Percentiles rank a stretch among this genome's conserved stretches.
Evolutionary conservation across 2,113 vertebrate species (phyloP).

Genomic region (Promerops cafer): DNA sequence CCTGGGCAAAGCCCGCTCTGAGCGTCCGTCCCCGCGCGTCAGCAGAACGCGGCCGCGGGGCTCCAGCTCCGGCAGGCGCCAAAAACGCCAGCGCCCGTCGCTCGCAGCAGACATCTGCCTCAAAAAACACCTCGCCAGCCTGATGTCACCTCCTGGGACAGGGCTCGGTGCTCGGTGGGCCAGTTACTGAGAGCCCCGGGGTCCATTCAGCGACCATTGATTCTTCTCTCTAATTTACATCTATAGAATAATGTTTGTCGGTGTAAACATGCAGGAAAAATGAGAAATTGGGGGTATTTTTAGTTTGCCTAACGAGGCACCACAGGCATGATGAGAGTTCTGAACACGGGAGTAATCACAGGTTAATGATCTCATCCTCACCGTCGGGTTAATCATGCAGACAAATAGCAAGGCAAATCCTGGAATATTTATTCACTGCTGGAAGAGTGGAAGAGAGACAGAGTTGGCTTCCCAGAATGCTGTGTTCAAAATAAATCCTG

Average conservation of each 20-base stretch:
- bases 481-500: background rate
- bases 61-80: too few species aligned
- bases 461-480: background rate
- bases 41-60: rapidly evolving
- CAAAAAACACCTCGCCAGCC: rapidly evolving
- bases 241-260: background rate
- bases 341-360: background rate
- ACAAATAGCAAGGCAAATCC: background rate
- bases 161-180: rapidly evolving
- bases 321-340: background rate
- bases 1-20: background rate
- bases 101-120: background rate
- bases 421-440: background rate
- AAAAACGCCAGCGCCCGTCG: rapidly evolving
- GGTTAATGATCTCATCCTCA: constrained; percentile 26
- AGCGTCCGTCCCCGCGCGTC: rapidly evolving
- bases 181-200: background rate
- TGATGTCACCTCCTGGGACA: rapidly evolving
- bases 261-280: background rate
- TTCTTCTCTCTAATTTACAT: background rate
- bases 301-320: background rate
- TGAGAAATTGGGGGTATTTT: background rate
- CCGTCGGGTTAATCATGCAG: background rate
- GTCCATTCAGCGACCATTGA: background rate
- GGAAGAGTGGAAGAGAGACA: rapidly evolving